Base-by-base conservation (phyloP, 2,888 invertebrate genomes). In the Orchesella flavescens region DNA sequence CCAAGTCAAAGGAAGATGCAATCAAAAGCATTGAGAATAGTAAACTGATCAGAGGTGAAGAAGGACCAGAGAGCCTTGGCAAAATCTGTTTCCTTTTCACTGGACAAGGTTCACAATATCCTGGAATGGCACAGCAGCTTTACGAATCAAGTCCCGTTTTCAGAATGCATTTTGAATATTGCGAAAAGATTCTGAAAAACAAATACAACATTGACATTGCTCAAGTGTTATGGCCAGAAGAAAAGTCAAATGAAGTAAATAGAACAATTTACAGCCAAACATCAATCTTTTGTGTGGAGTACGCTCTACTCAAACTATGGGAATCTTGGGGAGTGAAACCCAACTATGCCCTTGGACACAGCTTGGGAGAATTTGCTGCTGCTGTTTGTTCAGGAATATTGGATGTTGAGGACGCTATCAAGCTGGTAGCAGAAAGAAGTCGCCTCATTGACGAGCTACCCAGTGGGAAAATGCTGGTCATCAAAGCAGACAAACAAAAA, bases 261-360 rank as follows among this genome's bases (percentile, higher is more conserved):
- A 63, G 75, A 19, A 86, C 86, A 0, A 55, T 84, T 34, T 84
- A 84, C 73, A 84, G 85, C 68, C 86, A 86, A 65, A 84, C 86
- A 10, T 59, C 84, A 10, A 86, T 86, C 85, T n/a, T n/a, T n/a
- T n/a, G n/a, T n/a, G n/a, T n/a, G n/a, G n/a, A n/a, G n/a, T n/a
- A n/a, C n/a, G n/a, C n/a, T n/a, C n/a, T n/a, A n/a, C n/a, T n/a
- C n/a, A n/a, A n/a, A n/a, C n/a, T n/a, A n/a, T n/a, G n/a, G n/a
- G n/a, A n/a, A n/a, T n/a, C n/a, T n/a, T n/a, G n/a, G n/a, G n/a
- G n/a, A n/a, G n/a, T n/a, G n/a, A n/a, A n/a, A n/a, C n/a, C n/a
- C n/a, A n/a, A n/a, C n/a, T n/a, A n/a, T n/a, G n/a, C n/a, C n/a
- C n/a, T n/a, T n/a, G n/a, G n/a, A n/a, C n/a, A n/a, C n/a, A n/a